A percentile compares a stretch with the other conserved stretches of the same genome.
These are phyloP conservation scores for Sinopyrophorus schimmeli DNA, from an alignment of 2,888 invertebrate genomes.

Conservation along the genomic window DNA sequence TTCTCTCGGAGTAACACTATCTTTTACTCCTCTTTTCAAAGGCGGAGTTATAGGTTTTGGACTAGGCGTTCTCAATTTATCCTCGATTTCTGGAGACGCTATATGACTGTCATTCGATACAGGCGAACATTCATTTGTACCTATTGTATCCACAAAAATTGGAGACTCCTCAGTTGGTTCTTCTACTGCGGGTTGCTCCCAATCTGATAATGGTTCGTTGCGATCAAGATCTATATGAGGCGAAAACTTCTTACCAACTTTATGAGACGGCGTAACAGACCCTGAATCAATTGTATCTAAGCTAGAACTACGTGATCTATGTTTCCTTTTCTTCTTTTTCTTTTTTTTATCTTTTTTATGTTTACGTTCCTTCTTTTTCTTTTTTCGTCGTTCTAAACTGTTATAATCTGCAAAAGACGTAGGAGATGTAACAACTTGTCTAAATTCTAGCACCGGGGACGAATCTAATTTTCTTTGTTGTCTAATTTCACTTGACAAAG, in stretches of 20 bases:
- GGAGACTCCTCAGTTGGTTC: slow-evolving; percentile 33
- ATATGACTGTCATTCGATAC: slow-evolving; percentile 54
- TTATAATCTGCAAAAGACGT: slow-evolving; percentile 58
- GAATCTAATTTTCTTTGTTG: slow-evolving; percentile 50
- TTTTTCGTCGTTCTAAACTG: slow-evolving; percentile 58
- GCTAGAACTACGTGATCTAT: slow-evolving; percentile 69
- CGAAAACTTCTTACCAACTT: slow-evolving; percentile 18
- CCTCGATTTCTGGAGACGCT: slow-evolving; percentile 49
- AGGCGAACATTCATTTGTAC: slow-evolving; percentile 52
- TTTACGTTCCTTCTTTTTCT: slow-evolving; percentile 73
- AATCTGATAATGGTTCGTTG: slow-evolving; percentile 48
- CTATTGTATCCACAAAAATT: slow-evolving; percentile 41
- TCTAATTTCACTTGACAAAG: slow-evolving; percentile 51
- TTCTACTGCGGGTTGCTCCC: slow-evolving; percentile 48
- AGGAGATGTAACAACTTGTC: slow-evolving; percentile 42
- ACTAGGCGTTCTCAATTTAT: slow-evolving; percentile 40
- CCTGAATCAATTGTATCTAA: slow-evolving; percentile 66
- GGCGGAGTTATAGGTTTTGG: slow-evolving; percentile 58
- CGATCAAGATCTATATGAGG: slow-evolving; percentile 41
- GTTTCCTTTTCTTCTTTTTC: slow-evolving; percentile 70
- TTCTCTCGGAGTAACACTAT: slow-evolving; percentile 48
- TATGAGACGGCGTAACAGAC: slow-evolving; percentile 61
- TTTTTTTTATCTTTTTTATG: slow-evolving; percentile 72
- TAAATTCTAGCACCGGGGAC: slow-evolving; percentile 44
- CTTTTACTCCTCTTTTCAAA: slow-evolving; percentile 50